These are phyloP conservation scores for Porites cylindrica DNA, from an alignment of 92 coral and sea anemone species.

Conservation along the genomic window DNA sequence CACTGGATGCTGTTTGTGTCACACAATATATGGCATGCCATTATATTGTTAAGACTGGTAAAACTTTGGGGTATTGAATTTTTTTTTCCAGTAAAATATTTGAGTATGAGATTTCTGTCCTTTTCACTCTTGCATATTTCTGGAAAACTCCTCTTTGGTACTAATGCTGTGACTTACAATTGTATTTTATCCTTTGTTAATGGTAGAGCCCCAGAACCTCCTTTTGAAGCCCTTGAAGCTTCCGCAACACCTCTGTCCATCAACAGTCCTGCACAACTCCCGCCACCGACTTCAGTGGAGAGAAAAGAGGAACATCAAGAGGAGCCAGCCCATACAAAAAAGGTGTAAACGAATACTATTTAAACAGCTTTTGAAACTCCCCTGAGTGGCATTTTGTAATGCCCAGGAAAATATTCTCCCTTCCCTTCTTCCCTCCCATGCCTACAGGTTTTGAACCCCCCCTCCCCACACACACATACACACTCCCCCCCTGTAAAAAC, in stretches of 20 bases:
- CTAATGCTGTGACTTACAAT: not conserved
- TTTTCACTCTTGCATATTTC: too few relatives aligned
- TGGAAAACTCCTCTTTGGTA: too few relatives aligned
- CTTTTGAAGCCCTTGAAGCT: slow-evolving; percentile 67
- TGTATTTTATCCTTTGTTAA: not conserved
- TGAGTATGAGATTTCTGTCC: too few relatives aligned
- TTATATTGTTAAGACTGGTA: too few relatives aligned
- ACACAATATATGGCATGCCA: too few relatives aligned
- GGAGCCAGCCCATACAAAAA: not conserved
- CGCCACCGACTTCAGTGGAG: slow-evolving; percentile 30
- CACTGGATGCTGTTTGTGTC: too few relatives aligned
- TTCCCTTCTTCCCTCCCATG: not conserved
- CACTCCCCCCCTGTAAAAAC: too few relatives aligned
- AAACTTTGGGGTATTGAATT: too few relatives aligned
- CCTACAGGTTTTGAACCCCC: too few relatives aligned
- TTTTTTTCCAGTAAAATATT: too few relatives aligned
- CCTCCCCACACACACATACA: not conserved
- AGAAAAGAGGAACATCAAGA: slow-evolving; percentile 29
- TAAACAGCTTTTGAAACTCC: not conserved
- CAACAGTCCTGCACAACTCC: slow-evolving; percentile 67
- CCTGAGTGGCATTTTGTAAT: too few relatives aligned
- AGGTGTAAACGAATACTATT: not conserved
- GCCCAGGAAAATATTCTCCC: not conserved
- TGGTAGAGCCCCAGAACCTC: slow-evolving; percentile 87
- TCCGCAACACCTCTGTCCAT: slow-evolving; percentile 76